A percentile compares a stretch with the other conserved stretches of the same genome.
These are phyloP conservation scores for Hipposideros armiger DNA, from an alignment of 2,113 vertebrate genomes.

Conservation along the genomic window DNA sequence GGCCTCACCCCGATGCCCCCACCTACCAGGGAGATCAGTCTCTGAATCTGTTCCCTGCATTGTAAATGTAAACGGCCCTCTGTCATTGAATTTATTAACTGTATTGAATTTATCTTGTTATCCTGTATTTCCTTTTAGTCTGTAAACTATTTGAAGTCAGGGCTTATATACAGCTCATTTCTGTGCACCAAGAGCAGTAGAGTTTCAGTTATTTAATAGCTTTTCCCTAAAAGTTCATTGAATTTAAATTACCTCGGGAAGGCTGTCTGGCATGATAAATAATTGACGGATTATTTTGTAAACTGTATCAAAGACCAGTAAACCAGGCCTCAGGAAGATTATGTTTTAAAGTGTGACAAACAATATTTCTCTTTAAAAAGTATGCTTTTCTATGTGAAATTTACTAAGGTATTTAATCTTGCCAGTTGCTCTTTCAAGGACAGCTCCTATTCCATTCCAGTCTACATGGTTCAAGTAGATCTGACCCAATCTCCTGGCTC, in stretches of 20 bases:
- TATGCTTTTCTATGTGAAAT: neutral
- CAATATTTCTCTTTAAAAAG: neutral
- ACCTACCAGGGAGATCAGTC: neutral
- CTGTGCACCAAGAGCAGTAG: neutral
- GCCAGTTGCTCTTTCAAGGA: neutral
- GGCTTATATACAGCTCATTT: neutral
- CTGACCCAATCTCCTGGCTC: neutral
- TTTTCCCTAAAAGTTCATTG: neutral
- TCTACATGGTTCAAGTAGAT: neutral
- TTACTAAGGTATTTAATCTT: neutral
- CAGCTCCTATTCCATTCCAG: neutral
- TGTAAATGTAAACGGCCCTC: neutral
- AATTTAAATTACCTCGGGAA: neutral
- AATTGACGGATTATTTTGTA: neutral
- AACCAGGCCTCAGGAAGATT: neutral
- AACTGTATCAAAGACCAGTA: neutral
- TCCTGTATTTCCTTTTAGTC: neutral
- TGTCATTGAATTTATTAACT: neutral
- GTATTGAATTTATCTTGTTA: neutral
- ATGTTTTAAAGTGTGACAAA: constrained; percentile 1
- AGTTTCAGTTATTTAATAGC: neutral
- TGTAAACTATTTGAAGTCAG: neutral
- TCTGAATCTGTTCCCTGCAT: neutral
- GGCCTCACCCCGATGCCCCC: neutral
- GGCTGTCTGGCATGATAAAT: neutral